These are phyloP conservation scores for Okapia johnstoni DNA, from an alignment of 2,113 vertebrate species.

Conservation along the genomic window DNA sequence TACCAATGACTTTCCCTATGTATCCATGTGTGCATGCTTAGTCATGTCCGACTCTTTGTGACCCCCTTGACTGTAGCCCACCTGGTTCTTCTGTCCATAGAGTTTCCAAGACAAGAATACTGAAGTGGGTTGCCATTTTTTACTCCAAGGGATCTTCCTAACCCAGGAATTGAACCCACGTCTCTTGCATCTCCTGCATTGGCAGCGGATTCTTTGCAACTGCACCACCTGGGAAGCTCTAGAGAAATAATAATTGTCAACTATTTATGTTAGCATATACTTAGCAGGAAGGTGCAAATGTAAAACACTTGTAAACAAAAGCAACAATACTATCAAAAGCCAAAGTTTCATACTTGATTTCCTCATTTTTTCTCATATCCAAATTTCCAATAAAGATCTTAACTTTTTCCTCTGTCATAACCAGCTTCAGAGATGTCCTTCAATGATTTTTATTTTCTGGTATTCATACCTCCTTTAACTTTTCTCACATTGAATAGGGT, in stretches of 20 bases:
- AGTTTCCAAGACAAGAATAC: neutral
- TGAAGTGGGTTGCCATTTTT: neutral
- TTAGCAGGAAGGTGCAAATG: neutral
- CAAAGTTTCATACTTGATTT: neutral
- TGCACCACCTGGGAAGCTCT: neutral
- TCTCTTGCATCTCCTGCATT: neutral
- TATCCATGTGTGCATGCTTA: neutral
- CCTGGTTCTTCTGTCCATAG: neutral
- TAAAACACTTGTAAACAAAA: neutral
- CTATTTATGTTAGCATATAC: neutral
- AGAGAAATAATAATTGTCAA: neutral
- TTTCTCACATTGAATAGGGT: neutral
- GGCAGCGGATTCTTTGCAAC: neutral
- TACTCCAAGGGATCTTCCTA: neutral
- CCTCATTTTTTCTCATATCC: neutral
- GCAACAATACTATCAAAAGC: neutral
- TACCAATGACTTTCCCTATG: neutral
- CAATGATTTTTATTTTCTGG: neutral
- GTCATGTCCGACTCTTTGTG: fast-evolving
- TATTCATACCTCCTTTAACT: neutral
- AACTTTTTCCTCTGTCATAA: neutral
- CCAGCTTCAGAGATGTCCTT: too few relatives aligned
- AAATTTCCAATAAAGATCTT: neutral
- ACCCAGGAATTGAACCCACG: neutral
- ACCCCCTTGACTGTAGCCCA: neutral